Conservation (phyloP, 2,113 vertebrate species). For the Oreochromis tanganicae region DNA sequence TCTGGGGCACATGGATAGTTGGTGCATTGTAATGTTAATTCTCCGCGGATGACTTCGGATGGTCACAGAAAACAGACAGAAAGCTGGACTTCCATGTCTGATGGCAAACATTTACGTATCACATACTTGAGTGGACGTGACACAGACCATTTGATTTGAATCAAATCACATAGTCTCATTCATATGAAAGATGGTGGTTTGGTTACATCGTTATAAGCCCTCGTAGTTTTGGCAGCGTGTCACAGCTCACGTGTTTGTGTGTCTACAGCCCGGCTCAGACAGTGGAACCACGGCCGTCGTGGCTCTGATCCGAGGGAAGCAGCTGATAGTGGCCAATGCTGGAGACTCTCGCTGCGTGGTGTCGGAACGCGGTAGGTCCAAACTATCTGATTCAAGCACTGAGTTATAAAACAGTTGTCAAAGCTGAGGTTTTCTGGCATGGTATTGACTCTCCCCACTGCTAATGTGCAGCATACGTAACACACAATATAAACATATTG, state of each 20-base stretch:
- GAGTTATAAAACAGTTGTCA: neutral
- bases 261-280: constrained; percentile 87
- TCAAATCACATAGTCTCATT: neutral
- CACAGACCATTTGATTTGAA: neutral
- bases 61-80: neutral
- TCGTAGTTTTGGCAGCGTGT: neutral
- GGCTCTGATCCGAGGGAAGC: constrained; percentile 91
- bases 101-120: neutral
- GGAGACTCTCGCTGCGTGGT: constrained; percentile 98
- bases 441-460: neutral
- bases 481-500: too few species aligned
- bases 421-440: neutral
- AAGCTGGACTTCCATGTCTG: neutral
- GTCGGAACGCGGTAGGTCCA: constrained; percentile 75
- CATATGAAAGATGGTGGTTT: neutral
- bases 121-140: neutral
- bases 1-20: neutral
- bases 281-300: constrained; percentile 96
- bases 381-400: neutral
- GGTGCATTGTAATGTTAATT: neutral
- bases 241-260: neutral
- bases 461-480: neutral
- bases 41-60: neutral
- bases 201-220: neutral
- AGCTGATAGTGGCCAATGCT: constrained; percentile 95